Conservation (phyloP, 2,113 vertebrate genomes). For the Deroptyus accipitrinus region DNA sequence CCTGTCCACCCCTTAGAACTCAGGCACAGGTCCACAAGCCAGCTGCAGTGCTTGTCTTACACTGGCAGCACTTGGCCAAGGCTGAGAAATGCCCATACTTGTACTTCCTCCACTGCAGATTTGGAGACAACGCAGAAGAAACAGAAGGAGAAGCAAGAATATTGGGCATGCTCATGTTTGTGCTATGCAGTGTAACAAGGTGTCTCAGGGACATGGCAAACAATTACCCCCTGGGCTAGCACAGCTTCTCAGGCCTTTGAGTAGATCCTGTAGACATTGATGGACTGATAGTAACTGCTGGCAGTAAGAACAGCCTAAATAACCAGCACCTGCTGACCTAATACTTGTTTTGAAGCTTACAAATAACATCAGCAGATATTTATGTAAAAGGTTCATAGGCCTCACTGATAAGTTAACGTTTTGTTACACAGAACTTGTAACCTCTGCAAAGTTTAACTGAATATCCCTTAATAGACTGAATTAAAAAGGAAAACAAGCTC, state of each 20-base stretch:
- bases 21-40: not conserved
- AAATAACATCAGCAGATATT: not conserved
- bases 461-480: not conserved
- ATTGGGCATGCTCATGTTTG: not conserved
- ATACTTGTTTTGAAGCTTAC: not conserved
- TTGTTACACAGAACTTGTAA: not conserved
- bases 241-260: not conserved
- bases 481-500: not conserved
- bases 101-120: not conserved
- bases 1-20: not conserved
- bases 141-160: not conserved
- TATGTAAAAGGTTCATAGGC: not conserved
- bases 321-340: not conserved
- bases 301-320: not conserved
- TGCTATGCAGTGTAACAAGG: not conserved
- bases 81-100: not conserved
- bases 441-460: not conserved
- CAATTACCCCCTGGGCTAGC: not conserved
- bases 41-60: not conserved
- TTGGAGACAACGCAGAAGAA: not conserved
- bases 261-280: not conserved
- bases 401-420: not conserved
- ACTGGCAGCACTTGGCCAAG: not conserved
- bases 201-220: rapidly evolving
- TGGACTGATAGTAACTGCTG: not conserved